phyloP scores from a whole-genome alignment of 2,113 vertebrate genomes.

The Procavia capensis region DNA sequence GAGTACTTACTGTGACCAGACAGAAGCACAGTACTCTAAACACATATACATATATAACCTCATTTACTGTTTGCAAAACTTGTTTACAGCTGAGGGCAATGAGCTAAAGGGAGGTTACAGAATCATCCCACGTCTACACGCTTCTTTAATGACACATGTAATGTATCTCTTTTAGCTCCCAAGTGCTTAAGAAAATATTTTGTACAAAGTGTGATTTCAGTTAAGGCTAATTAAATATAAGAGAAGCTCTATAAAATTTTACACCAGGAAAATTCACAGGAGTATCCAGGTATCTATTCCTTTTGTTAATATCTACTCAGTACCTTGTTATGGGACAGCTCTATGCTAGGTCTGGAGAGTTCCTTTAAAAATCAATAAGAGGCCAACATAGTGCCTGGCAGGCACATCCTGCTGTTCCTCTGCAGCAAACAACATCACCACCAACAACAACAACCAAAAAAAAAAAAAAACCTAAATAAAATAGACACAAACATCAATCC shows the following conservation, averaged over 20 bases:
- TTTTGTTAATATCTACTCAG: background rate
- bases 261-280: conserved; percentile 1
- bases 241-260: background rate
- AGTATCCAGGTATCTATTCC: background rate
- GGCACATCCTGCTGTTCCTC: too few relatives aligned
- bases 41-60: background rate
- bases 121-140: background rate
- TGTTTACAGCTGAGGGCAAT: background rate
- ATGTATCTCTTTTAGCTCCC: background rate
- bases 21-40: background rate
- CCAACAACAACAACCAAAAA: too few relatives aligned
- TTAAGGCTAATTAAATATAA: background rate
- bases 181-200: conserved; percentile 6
- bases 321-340: background rate
- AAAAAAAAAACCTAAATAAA: too few relatives aligned
- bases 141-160: background rate
- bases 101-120: background rate
- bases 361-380: background rate
- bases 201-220: background rate
- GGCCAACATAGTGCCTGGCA: too few relatives aligned
- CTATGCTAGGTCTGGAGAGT: background rate
- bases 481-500: too few relatives aligned
- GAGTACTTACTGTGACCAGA: background rate
- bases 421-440: too few relatives aligned
- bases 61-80: background rate